Evolutionary conservation across 2,888 invertebrate species (phyloP), one percentile per base, ranked within the genome.

Genomic region (Cantharis flavilabris): DNA sequence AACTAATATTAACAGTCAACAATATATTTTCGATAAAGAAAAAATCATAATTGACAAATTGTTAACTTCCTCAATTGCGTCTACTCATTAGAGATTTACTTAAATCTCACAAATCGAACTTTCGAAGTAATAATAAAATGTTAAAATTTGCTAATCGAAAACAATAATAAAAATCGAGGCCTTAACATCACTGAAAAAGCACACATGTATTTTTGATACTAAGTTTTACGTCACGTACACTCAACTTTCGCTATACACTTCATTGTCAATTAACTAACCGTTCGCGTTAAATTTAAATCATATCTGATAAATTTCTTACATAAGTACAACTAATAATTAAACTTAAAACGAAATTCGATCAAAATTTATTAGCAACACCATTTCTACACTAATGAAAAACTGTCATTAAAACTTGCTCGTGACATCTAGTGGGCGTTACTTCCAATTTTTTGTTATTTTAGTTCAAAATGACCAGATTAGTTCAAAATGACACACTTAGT

Each of bases 141-240:
- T 73, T 18, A 62, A 49, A 65, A 18, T 73, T 20, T 62, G 69
- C 67, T 69, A 20, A 30, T 49, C 65, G n/a, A 69, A 73, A 73
- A 49, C 73, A 69, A 73, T 73, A 73, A 69, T 73, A 69, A 63
- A 73, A 69, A 62, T 62, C 26, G 69, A 14, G 26, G 30, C 62
- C 63, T 69, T 62, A 62, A 73, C 70, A 70, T 69, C 69, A 73
- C 73, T 73, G 69, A 28, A 10, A 73, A 73, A 73, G 28, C 70
- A 65, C 75, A 70, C 65, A 26, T 18, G 69, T 14, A 70, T 71
- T 65, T 14, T 65, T 71, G 28, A 62, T 69, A 30, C 49, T 67
- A 23, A 67, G 62, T 62, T 71, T 71, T 75, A 71, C 70, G 75
- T 71, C 75, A 49, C 70, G 70, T 49, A 70, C 65, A 64, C 64